Base-by-base conservation (phyloP, 64 coral and sea anemone species). In the Montipora efflorescens region DNA sequence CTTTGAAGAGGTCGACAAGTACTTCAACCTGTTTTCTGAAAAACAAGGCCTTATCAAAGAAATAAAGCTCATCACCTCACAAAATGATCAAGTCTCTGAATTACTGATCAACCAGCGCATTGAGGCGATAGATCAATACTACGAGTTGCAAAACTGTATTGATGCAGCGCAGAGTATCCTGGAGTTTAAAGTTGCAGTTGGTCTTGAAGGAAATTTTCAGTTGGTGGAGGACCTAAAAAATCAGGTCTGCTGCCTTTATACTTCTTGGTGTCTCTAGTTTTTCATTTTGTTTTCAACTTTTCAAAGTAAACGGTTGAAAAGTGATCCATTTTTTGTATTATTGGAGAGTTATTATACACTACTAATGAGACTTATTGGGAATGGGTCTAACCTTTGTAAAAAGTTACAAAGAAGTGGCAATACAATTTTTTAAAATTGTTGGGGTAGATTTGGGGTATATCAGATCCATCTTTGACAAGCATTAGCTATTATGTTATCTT, bases 1-100 rank as follows among this genome's bases (percentile, higher is more conserved):
- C 19, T 81, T 95, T 13, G 36, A 78, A 36, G 87, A 95, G 2
- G 22, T 95, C 9, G 93, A 95, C 80, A 79, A 78, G 47, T 48
- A 67, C 51, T 90, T 95, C 45, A 78, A 20, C 7, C n/a, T 21
- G 8, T 93, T 96, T 6, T 57, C 53, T 57, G 59, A 64, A 12
- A 71, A 23, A 21, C 68, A 19, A 23, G 2, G 59, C 78, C 57
- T n/a, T 93, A 9, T 19, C 9, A 71, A 79, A 69, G 91, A 93
- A 67, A 73, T 93, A 13, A 66, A 10, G 47, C 74, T 93, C 1
- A 22, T 93, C 12, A 51, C 46, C 18, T 79, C 75, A 69, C 72
- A 57, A 21, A 22, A 52, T 12, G 46, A 22, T 10, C 5, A 36
- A 16, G 8, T 1, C 10, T 14, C 18, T 18, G 69, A 83, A 71